Evolutionary conservation across 2,888 invertebrate genomes (phyloP).

Genomic region (Chironomus riparius): DNA sequence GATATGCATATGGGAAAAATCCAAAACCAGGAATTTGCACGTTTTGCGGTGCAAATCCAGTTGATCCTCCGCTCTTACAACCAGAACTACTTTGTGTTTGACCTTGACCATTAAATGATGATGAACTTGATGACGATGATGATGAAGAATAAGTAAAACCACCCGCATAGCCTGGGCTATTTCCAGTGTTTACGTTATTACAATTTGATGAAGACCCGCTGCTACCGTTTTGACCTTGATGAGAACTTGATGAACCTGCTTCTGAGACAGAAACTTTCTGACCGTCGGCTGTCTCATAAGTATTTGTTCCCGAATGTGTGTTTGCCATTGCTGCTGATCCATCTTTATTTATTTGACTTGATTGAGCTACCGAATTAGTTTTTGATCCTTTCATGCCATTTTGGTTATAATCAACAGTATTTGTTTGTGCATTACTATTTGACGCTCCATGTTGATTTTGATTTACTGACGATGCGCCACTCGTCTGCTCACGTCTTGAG

Average conservation of each 20-base stretch:
- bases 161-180: background rate
- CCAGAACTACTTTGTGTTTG: background rate
- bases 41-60: background rate
- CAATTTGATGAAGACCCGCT: conserved; percentile 10
- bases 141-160: conserved; percentile 2
- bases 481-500: background rate
- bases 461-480: conserved; percentile 7
- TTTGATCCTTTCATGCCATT: conserved; percentile 22
- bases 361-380: conserved; percentile 9
- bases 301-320: conserved; percentile 5
- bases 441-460: conserved; percentile 5
- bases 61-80: background rate
- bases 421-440: conserved; percentile 10
- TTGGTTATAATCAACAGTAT: conserved; percentile 12
- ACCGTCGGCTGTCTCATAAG: background rate
- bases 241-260: background rate
- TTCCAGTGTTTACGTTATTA: background rate
- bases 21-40: background rate
- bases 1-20: background rate
- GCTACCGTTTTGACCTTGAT: background rate
- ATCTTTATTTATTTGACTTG: conserved; percentile 18
- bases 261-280: background rate
- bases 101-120: background rate
- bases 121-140: conserved; percentile 10
- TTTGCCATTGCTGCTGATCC: background rate